Evolutionary conservation across 1,140 invertebrate genomes (phyloP), one percentile per base, ranked within the genome.

Genomic region (Heliconius hewitsoni): DNA sequence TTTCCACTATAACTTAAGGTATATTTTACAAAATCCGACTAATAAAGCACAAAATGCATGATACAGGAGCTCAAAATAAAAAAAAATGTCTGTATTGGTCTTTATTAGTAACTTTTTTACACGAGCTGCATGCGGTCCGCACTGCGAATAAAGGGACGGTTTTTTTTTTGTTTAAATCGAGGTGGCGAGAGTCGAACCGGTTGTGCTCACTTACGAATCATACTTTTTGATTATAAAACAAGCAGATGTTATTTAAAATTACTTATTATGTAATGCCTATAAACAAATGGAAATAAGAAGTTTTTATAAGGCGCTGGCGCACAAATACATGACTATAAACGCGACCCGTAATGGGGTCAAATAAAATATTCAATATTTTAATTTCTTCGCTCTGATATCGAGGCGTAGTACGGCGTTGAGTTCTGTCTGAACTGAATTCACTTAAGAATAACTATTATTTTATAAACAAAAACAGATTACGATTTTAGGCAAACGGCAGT

Each of bases 51-150:
- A 30, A 66, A 66, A 30, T 16, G 13, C 27, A 27, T 66, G 23
- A 27, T n/a, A 71, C 71, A 39, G 71, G 19, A 71, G 71, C 71
- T 72, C 23, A 72, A 39, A 72, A 72, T 72, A 72, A 39, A 72
- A 42, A 71, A 27, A 57, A 3, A 27, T 30, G 27, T 66, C 11
- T 30, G 34, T 23, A 39, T 37, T 42, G 71, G 71, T 72, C 71
- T 39, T 72, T 72, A 72, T 72, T 72, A 72, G 71, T 72, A 72
- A 42, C 71, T 34, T 72, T 72, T 72, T 72, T 72, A 72, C 71
- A 72, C 71, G 71, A 72, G 37, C 71, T 72, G 71, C 71, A 72
- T 72, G 71, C 71, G 71, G 71, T 72, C 71, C 71, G 37, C 16
- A 72, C 9, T 39, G 71, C 71, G 71, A 72, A 72, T 72, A 72